Conservation (phyloP, 2,797 vertebrate genomes). For the Rhynchotus rufescens region DNA sequence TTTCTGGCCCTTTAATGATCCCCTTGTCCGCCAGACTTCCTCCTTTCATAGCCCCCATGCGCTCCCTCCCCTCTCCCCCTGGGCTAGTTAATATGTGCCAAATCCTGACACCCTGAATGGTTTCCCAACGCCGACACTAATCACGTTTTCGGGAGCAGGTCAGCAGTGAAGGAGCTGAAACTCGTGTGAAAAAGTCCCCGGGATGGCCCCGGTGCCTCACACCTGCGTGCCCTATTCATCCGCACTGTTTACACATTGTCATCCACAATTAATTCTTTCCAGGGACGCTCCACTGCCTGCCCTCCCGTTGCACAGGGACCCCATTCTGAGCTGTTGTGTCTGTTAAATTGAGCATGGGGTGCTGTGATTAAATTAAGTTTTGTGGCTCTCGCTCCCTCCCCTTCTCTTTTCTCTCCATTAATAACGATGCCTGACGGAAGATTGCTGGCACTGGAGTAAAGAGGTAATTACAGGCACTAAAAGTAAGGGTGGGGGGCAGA, state of each 20-base stretch:
- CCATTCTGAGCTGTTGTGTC: conserved; percentile 94
- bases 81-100: conserved; percentile 78
- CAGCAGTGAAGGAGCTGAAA: conserved; percentile 77
- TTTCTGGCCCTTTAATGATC: conserved; percentile 69
- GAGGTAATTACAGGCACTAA: conserved; percentile 74
- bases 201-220: conserved; percentile 88
- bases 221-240: conserved; percentile 97
- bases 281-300: conserved; percentile 81
- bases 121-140: conserved; percentile 78
- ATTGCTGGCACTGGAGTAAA: conserved; percentile 77
- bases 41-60: conserved; percentile 67
- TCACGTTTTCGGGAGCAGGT: conserved; percentile 80
- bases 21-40: conserved; percentile 69
- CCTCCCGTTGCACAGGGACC: conserved; percentile 87
- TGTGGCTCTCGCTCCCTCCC: conserved; percentile 81
- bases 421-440: conserved; percentile 76
- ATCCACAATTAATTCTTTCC: conserved; percentile 95
- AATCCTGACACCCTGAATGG: conserved; percentile 77
- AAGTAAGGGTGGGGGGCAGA: conserved; percentile 43
- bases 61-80: conserved; percentile 52
- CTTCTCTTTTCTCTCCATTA: conserved; percentile 82
- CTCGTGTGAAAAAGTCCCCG: conserved; percentile 91
- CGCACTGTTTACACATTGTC: conserved; percentile 98
- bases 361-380: conserved; percentile 96
- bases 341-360: conserved; percentile 98